A percentile compares a stretch with the other conserved stretches of the same genome.
These are phyloP conservation scores for Pseudoatta argentina DNA, from an alignment of 1,140 invertebrate species.

Conservation along the genomic window DNA sequence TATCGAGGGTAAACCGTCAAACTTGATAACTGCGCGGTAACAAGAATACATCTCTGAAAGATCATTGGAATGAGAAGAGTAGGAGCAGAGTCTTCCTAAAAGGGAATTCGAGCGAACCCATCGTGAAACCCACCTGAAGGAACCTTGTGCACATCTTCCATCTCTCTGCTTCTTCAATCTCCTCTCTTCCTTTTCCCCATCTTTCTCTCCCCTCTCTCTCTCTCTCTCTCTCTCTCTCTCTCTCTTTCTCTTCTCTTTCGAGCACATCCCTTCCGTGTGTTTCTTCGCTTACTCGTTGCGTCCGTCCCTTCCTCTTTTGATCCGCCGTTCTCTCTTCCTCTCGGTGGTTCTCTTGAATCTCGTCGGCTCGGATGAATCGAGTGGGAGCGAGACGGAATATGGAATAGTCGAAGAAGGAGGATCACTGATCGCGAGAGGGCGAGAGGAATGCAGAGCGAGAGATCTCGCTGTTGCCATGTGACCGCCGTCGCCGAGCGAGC, in stretches of 20 bases:
- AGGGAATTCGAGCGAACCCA: constrained; percentile 80
- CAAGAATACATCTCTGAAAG: constrained; percentile 10
- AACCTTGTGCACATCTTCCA: constrained; percentile 78
- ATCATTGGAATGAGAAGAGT: constrained; percentile 10
- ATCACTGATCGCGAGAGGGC: constrained; percentile 49
- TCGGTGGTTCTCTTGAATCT: constrained; percentile 7
- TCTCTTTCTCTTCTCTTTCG: constrained; percentile 63
- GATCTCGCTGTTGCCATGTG: constrained; percentile 82
- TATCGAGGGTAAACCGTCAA: constrained; percentile 21
- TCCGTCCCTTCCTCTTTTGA: constrained; percentile 58
- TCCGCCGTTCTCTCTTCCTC: constrained; percentile 7
- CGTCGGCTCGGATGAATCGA: constrained; percentile 23
- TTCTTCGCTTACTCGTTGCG: constrained; percentile 69
- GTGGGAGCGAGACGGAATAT: constrained; percentile 71
- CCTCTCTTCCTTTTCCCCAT: constrained; percentile 65
- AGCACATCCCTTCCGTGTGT: constrained; percentile 74
- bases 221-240: constrained; percentile 56
- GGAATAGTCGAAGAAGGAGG: constrained; percentile 71
- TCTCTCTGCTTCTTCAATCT: constrained; percentile 43
- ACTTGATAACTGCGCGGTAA: constrained; percentile 44
- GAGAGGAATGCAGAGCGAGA: constrained; percentile 65
- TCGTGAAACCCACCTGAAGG: constrained; percentile 77
- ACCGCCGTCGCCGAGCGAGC: constrained; percentile 52
- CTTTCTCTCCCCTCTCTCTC: constrained; percentile 58
- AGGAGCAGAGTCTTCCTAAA: constrained; percentile 69